These are phyloP conservation scores for Dasyornis broadbenti DNA, from an alignment of 2,113 vertebrate species.

Conservation along the genomic window DNA sequence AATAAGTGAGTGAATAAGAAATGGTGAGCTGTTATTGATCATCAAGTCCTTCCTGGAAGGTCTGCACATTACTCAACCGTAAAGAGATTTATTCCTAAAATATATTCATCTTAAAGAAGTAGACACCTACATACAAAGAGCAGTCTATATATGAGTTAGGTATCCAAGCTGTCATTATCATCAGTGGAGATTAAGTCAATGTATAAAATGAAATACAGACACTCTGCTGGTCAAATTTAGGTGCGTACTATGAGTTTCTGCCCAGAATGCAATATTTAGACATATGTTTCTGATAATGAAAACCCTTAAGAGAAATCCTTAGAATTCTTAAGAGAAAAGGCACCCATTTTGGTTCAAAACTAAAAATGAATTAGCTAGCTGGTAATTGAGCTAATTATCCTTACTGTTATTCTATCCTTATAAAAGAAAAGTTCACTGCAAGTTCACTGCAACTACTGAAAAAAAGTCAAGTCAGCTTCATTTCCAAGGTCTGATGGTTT, in stretches of 20 bases:
- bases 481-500: background rate
- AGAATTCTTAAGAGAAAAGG: background rate
- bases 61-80: background rate
- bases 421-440: background rate
- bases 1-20: background rate
- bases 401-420: background rate
- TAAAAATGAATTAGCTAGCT: background rate
- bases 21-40: background rate
- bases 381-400: background rate
- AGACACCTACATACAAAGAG: background rate
- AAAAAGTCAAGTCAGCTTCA: background rate
- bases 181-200: background rate
- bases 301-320: background rate
- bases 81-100: background rate
- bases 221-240: background rate
- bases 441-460: background rate
- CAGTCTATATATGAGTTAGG: background rate
- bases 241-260: background rate
- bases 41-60: background rate
- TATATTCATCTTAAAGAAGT: background rate
- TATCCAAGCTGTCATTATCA: background rate
- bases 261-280: rapidly evolving
- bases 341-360: background rate
- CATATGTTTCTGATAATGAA: background rate
- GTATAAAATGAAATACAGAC: background rate